phyloP scores from a whole-genome alignment of 2,113 vertebrate genomes.

The Paramisgurnus dabryanus region DNA sequence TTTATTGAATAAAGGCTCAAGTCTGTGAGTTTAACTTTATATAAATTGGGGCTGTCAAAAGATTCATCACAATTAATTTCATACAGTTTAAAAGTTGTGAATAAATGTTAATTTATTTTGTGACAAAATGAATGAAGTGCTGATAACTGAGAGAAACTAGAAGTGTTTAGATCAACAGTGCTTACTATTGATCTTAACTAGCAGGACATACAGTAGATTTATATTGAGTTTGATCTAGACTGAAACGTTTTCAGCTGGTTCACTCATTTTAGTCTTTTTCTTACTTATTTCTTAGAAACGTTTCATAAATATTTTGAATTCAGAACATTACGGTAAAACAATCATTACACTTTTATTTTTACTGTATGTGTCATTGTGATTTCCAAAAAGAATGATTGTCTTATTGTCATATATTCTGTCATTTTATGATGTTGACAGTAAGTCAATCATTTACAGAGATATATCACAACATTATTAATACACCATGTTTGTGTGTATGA shows the following conservation, averaged over 20 bases:
- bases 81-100: too few relatives aligned
- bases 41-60: too few relatives aligned
- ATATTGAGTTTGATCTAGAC: not conserved
- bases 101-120: too few relatives aligned
- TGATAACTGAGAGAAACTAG: too few relatives aligned
- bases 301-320: not conserved
- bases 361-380: not conserved
- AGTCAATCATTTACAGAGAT: conserved; percentile 47
- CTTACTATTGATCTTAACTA: too few relatives aligned
- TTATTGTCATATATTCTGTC: not conserved
- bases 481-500: not conserved
- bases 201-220: not conserved
- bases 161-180: too few relatives aligned
- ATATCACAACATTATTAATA: conserved; percentile 6
- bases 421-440: conserved; percentile 18
- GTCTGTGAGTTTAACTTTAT: not conserved
- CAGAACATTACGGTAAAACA: not conserved
- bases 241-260: not conserved
- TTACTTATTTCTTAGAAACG: not conserved
- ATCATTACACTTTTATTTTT: not conserved
- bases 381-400: not conserved
- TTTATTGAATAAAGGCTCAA: not conserved
- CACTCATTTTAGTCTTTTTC: too few relatives aligned
- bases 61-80: too few relatives aligned
- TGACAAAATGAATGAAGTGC: too few relatives aligned